phyloP scores from a whole-genome alignment of 2,888 invertebrate genomes.

The Leptothorax acervorum region DNA sequence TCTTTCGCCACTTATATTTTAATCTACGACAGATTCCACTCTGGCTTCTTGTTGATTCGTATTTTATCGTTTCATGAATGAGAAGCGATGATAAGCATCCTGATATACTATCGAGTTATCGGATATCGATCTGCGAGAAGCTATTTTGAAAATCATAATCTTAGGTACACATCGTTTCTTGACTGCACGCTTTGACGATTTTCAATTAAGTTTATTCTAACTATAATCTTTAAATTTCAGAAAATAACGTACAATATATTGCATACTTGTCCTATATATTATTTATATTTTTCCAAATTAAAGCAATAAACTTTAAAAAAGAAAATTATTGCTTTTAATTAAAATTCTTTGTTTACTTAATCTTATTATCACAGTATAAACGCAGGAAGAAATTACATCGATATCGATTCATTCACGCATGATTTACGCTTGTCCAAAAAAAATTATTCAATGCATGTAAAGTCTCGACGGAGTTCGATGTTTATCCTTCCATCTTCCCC shows the following conservation, averaged over 20 bases:
- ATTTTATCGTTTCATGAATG: constrained; percentile 21
- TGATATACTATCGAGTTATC: constrained; percentile 19
- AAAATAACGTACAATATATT: background rate
- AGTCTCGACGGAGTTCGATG: constrained; percentile 56
- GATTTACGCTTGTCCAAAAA: background rate
- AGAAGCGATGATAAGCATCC: background rate
- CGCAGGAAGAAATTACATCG: background rate
- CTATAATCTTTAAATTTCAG: background rate
- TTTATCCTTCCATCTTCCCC: constrained; percentile 67
- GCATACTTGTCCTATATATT: background rate
- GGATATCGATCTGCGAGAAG: background rate
- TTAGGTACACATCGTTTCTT: background rate
- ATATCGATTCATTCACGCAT: background rate
- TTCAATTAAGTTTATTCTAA: background rate
- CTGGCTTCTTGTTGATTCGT: background rate
- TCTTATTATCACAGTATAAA: background rate
- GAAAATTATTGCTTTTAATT: background rate
- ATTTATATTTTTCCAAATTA: background rate
- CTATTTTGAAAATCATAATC: background rate
- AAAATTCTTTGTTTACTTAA: background rate
- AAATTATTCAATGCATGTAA: constrained; percentile 8
- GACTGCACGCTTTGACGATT: background rate
- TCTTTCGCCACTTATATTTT: constrained; percentile 25
- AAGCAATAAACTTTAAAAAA: background rate
- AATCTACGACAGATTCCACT: constrained; percentile 3